Base-by-base conservation (phyloP, 2,113 vertebrate genomes). In the Rhadina sibilatrix region DNA sequence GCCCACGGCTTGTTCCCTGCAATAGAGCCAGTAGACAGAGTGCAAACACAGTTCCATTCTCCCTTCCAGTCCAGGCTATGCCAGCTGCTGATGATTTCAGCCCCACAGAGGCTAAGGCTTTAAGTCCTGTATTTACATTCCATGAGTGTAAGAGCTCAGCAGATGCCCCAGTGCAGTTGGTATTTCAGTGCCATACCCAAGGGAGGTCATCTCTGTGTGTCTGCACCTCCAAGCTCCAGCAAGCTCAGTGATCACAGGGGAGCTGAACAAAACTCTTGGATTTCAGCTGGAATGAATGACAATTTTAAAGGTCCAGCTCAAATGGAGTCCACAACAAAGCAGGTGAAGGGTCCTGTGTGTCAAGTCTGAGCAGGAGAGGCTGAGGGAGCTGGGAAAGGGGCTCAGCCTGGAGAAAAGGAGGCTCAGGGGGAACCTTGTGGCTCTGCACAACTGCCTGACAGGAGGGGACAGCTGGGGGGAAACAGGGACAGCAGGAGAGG, bases 131-230 rank as follows among this genome's bases (percentile, higher is more conserved):
- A 54, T 35, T 88, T 15, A 38, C 30, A 63, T 27, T 20, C 7
- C 46, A 6, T 0, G 0, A 80, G 54, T 1, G 0, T 7, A n/a
- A 28, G 31, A 56, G 30, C 17, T 40, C n/a, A 89, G 77, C 68
- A 91, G 64, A 56, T 28, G 15, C 25, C 53, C 31, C 49, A 56
- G 61, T 14, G 31, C 28, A 54, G 24, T 0, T 56, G 47, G 37
- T 9, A n/a, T 52, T 81, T 38, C 75, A 86, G 44, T 64, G 70
- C 40, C 56, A 28, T 23, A 15, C 33, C 53, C 61, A 69, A 54
- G 69, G 57, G 24, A 85, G 27, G 15, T 28, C 57, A 59, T n/a
- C 33, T 72, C 57, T 19, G 2, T 5, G 42, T 35, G 24, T 53
- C 69, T 40, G 3, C 6, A 21, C 72, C 60, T 74, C 82, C 46